These are phyloP conservation scores for Sander lucioperca DNA, from an alignment of 2,113 vertebrate genomes.

Conservation along the genomic window DNA sequence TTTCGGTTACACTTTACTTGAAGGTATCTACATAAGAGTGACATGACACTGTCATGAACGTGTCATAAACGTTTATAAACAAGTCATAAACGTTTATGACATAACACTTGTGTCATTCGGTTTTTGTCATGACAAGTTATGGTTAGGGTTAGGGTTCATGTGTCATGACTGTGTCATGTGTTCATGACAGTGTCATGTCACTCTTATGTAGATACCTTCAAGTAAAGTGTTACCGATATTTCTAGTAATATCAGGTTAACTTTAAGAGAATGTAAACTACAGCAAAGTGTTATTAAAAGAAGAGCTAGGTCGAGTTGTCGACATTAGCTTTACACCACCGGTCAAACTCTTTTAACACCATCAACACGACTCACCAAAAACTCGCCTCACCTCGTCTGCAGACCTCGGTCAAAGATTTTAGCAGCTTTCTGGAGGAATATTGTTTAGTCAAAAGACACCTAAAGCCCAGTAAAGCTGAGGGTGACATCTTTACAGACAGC, in stretches of 20 bases:
- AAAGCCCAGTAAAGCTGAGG: conserved; percentile 67
- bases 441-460: conserved; percentile 45
- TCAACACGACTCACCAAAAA: conserved; percentile 10
- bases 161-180: too few species aligned
- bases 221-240: too few species aligned
- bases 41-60: too few species aligned
- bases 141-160: too few species aligned
- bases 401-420: conserved; percentile 27
- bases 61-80: too few species aligned
- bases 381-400: conserved; percentile 77
- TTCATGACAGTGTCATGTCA: too few species aligned
- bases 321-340: not conserved
- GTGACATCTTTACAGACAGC: conserved; percentile 74
- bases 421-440: conserved; percentile 15
- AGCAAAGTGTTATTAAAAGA: not conserved
- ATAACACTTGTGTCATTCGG: too few species aligned
- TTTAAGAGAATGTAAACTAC: not conserved
- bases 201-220: too few species aligned
- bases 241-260: not conserved
- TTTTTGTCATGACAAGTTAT: too few species aligned
- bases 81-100: too few species aligned
- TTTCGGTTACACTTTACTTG: too few species aligned
- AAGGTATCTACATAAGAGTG: too few species aligned
- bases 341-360: not conserved
- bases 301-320: not conserved